Conservation (phyloP, 2,888 invertebrate species). For the Drosophila koepferae region DNA sequence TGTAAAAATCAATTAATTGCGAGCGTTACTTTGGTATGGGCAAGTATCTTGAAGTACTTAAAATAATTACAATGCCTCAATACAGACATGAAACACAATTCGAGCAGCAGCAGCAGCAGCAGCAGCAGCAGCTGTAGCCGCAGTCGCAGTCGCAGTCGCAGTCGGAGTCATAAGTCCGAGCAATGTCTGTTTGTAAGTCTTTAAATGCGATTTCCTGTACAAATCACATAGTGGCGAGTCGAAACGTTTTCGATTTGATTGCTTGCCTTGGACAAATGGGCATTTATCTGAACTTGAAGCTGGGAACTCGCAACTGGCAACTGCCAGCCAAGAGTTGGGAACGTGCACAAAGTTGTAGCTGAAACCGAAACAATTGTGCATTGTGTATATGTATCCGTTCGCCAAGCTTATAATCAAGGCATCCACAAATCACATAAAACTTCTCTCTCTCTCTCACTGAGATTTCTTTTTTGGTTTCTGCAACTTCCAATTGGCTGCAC, state of each 20-base stretch:
- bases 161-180: conserved; percentile 47
- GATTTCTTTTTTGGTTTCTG: neutral
- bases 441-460: neutral
- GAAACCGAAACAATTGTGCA: conserved; percentile 51
- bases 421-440: conserved; percentile 70
- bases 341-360: conserved; percentile 32
- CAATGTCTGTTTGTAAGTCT: conserved; percentile 46
- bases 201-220: conserved; percentile 75
- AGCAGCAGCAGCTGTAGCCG: neutral
- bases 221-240: conserved; percentile 68
- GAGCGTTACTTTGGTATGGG: conserved; percentile 45
- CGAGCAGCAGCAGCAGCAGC: conserved; percentile 4
- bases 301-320: conserved; percentile 24
- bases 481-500: conserved; percentile 63
- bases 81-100: conserved; percentile 23
- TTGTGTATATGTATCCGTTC: conserved; percentile 59
- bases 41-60: conserved; percentile 68
- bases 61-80: conserved; percentile 70
- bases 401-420: conserved; percentile 72
- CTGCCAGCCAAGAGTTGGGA: conserved; percentile 6
- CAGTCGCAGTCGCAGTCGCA: conserved; percentile 4
- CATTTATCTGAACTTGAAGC: conserved; percentile 66
- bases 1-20: conserved; percentile 74
- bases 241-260: conserved; percentile 69
- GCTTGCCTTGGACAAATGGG: conserved; percentile 53